A percentile compares a stretch with the other conserved stretches of the same genome.
These are phyloP conservation scores for Zosterops japonicus DNA, from an alignment of 2,113 vertebrate genomes.

Conservation along the genomic window DNA sequence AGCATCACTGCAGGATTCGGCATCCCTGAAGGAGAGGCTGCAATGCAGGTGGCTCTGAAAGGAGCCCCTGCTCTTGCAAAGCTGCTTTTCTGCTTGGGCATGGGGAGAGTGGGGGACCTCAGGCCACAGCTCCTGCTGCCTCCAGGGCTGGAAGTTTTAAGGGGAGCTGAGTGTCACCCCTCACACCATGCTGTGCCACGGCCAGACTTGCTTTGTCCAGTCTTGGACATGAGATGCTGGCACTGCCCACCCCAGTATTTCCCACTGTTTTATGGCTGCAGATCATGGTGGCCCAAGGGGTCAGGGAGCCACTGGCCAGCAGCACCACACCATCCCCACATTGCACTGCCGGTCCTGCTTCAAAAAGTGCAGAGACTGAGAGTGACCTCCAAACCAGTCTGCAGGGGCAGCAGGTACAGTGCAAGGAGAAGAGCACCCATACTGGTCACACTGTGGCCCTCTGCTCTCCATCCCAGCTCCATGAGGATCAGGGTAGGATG, in stretches of 20 bases:
- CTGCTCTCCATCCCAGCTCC: neutral
- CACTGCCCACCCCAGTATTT: neutral
- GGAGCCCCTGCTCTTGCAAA: neutral
- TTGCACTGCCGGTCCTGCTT: neutral
- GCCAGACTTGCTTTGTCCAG: neutral
- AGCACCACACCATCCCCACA: neutral
- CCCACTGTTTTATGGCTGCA: neutral
- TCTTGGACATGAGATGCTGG: neutral
- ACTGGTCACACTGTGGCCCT: accelerated
- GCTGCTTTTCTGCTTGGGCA: neutral
- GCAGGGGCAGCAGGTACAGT: neutral
- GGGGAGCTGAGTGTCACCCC: neutral
- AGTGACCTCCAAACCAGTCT: neutral
- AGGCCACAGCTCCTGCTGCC: neutral
- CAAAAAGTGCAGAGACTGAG: neutral
- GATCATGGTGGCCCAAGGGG: neutral
- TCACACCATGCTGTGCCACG: accelerated
- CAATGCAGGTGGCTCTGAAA: neutral
- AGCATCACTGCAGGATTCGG: neutral
- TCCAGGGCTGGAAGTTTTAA: neutral
- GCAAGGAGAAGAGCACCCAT: neutral
- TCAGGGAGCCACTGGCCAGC: neutral
- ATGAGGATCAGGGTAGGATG: neutral
- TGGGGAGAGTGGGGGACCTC: accelerated
- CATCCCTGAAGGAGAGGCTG: neutral